Evolutionary conservation across 2,797 vertebrate species (phyloP).

Genomic region (Pseudochaenichthys georgianus): DNA sequence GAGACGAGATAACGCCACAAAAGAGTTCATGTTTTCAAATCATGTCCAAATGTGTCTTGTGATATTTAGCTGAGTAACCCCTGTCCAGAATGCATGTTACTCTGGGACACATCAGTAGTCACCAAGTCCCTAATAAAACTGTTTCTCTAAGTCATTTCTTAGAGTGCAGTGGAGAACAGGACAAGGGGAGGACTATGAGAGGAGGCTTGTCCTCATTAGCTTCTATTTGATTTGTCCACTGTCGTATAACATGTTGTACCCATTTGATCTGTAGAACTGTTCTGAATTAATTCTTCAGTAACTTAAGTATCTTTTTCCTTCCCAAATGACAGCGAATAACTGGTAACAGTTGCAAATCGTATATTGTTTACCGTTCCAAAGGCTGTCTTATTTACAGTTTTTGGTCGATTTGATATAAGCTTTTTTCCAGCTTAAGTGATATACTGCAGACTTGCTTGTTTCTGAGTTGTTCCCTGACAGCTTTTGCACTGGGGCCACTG

Average conservation of each 20-base stretch:
- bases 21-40: slow-evolving; percentile 19
- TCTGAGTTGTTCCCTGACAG: not conserved
- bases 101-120: slow-evolving; percentile 30
- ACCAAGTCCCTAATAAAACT: slow-evolving; percentile 14
- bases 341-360: not conserved
- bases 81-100: slow-evolving; percentile 20
- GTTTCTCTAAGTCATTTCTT: slow-evolving; percentile 13
- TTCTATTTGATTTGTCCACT: not conserved
- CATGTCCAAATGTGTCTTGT: slow-evolving; percentile 20
- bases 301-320: not conserved
- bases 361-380: not conserved
- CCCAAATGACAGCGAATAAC: not conserved
- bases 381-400: not conserved
- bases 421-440: not conserved
- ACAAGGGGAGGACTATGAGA: not conserved
- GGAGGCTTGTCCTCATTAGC: not conserved
- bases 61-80: slow-evolving; percentile 18
- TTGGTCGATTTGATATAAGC: not conserved
- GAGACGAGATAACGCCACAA: not conserved
- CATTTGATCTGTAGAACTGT: not conserved
- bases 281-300: not conserved
- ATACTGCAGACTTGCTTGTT: not conserved
- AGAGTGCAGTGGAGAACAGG: not conserved
- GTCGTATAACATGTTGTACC: not conserved
- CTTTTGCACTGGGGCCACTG: not conserved